Evolutionary conservation across 2,113 vertebrate genomes (phyloP), one percentile per base, ranked within the genome.

Genomic region (western clawed frog (Xenopus tropicalis)): DNA sequence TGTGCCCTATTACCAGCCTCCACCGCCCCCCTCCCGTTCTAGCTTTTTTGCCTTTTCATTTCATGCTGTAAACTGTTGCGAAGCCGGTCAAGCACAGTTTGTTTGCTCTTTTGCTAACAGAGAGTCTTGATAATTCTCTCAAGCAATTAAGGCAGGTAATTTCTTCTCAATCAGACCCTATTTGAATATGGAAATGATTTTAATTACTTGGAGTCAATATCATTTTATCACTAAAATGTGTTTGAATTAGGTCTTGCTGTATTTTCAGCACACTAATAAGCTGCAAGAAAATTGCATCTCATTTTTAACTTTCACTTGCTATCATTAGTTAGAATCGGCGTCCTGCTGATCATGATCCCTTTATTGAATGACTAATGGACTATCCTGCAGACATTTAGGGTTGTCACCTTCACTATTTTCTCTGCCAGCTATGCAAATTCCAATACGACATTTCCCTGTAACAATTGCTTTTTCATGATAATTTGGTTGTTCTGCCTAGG

Each of bases 111-210:
- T 77, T 77, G 75, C 74, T 9, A n/a, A 56, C 79, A 79, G 74
- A 48, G 2, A 58, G 79, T 81, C 82, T 79, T 25, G 77, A 70
- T 77, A 74, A 4, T 79, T 84, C 83, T 84, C 84, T 64, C 80
- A 83, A 84, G 84, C 88, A 84, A 83, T 87, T 85, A 84, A 81
- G 81, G 82, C 71, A 82, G 90, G 88, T 83, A 78, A 85, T 89
- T 90, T 86, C 83, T 91, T 85, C 82, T 87, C 86, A 88, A 87
- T 88, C 89, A 90, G 85, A 80, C 80, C 80, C 65, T 87, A 86
- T 92, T 90, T 91, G 89, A 91, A 91, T 91, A 90, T 89, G 88
- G 88, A 92, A 90, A 90, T 81, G 81, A 85, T 87, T 88, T 89
- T 92, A 91, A 92, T 92, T 92, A 90, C 89, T 88, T 83, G 81